Conservation (phyloP, 1,140 invertebrate genomes). For the Phenacoccus solenopsis region DNA sequence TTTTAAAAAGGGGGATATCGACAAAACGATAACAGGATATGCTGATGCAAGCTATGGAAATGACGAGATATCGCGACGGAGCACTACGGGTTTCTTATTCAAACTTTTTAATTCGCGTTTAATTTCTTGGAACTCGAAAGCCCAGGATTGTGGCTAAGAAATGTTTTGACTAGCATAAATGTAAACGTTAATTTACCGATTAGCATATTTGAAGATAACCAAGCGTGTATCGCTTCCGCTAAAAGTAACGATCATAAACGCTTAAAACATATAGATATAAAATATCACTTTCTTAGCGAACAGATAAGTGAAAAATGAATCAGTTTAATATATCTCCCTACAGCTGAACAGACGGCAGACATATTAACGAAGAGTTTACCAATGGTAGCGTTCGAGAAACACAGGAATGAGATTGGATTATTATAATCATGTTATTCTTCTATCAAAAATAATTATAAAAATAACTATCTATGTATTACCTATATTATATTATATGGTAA, state of each 20-base stretch:
- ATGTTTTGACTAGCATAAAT: conserved; percentile 20
- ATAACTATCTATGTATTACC: too few relatives aligned
- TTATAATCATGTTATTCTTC: background rate
- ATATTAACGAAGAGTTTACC: conserved; percentile 19
- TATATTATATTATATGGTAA: too few relatives aligned
- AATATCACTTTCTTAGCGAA: conserved; percentile 30
- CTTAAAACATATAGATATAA: conserved; percentile 30
- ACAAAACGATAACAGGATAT: conserved; percentile 22
- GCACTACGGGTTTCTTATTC: background rate
- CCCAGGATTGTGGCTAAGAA: conserved; percentile 23
- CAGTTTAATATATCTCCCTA: conserved; percentile 8
- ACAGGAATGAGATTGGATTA: background rate
- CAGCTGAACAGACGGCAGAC: conserved; percentile 16
- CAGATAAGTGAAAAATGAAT: background rate
- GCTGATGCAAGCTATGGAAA: conserved; percentile 18
- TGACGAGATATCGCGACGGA: background rate
- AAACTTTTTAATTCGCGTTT: conserved; percentile 15
- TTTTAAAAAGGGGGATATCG: conserved; percentile 12
- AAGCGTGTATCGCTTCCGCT: conserved; percentile 23
- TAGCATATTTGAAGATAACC: conserved; percentile 25
- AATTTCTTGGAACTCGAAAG: conserved; percentile 22
- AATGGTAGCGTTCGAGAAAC: background rate
- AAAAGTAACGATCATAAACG: conserved; percentile 27
- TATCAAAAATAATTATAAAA: too few relatives aligned
- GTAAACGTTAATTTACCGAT: background rate